Evolutionary conservation across 2,797 vertebrate species (phyloP).

Genomic region (Falco peregrinus): DNA sequence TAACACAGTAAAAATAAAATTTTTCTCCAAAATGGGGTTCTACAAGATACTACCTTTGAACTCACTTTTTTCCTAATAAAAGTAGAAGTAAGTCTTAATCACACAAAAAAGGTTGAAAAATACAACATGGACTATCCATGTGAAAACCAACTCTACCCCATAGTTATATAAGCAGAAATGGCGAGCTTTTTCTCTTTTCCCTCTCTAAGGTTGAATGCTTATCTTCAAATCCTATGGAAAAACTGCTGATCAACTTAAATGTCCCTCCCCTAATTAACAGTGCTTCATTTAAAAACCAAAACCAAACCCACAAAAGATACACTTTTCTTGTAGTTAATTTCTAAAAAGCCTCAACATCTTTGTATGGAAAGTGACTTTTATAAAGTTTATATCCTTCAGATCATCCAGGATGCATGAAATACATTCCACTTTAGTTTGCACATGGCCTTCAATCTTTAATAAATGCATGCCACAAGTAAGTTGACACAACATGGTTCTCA

Average conservation of each 20-base stretch:
- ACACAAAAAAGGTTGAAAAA: not conserved
- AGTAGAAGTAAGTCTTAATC: not conserved
- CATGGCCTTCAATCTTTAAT: not conserved
- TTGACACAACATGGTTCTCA: not conserved
- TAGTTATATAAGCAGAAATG: not conserved
- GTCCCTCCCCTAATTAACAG: not conserved
- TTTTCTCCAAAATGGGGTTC: not conserved
- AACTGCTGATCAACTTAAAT: not conserved
- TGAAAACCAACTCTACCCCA: not conserved
- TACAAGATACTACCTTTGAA: not conserved
- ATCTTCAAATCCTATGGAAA: not conserved
- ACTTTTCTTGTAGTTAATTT: not conserved
- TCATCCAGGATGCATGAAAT: not conserved
- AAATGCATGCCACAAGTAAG: not conserved
- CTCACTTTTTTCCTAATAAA: not conserved
- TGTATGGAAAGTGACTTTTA: not conserved
- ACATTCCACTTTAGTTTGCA: not conserved
- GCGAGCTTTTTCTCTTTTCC: not conserved
- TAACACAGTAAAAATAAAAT: not conserved
- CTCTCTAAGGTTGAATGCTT: not conserved
- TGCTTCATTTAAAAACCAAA: not conserved
- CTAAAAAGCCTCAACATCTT: not conserved
- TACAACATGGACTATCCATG: not conserved
- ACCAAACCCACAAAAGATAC: not conserved
- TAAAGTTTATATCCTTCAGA: not conserved